Percentiles rank a stretch among this genome's conserved stretches.
Conservation (phyloP, 2,113 vertebrate species). For the Archilochus colubris region DNA sequence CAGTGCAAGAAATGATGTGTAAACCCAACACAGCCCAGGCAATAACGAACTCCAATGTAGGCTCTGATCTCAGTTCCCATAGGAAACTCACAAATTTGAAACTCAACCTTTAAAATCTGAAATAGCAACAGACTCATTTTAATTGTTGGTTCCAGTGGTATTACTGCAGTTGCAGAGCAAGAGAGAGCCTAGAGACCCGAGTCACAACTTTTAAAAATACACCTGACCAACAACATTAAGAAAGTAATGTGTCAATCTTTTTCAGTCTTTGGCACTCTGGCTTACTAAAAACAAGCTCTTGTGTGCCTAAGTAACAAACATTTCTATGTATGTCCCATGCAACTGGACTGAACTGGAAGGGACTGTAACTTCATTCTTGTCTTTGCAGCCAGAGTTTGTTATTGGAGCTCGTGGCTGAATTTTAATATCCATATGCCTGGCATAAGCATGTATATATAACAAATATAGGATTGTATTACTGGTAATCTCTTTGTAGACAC, state of each 20-base stretch:
- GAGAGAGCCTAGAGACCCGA: not conserved
- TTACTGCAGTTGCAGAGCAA: not conserved
- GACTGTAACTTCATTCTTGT: not conserved
- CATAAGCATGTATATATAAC: not conserved
- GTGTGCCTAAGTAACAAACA: not conserved
- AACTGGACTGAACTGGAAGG: not conserved
- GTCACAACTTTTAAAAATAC: not conserved
- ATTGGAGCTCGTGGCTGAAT: not conserved
- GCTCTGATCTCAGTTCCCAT: not conserved
- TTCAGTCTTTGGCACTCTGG: not conserved
- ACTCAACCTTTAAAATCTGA: slow-evolving; percentile 12
- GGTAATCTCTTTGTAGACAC: slow-evolving; percentile 14
- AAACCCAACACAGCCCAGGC: not conserved
- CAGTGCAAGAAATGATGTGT: not conserved
- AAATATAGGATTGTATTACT: not conserved
- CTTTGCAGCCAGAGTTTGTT: not conserved
- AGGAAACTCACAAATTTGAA: not conserved
- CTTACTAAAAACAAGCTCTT: slow-evolving; percentile 28
- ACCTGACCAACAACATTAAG: not conserved
- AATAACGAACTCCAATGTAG: not conserved
- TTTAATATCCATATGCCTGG: not conserved
- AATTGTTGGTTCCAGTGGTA: slow-evolving; percentile 1
- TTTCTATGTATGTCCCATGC: not conserved
- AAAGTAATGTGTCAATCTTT: slow-evolving; percentile 19
- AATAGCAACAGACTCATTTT: not conserved